Conservation (phyloP, 2,888 invertebrate genomes). For the Eupithecia inturbata region DNA sequence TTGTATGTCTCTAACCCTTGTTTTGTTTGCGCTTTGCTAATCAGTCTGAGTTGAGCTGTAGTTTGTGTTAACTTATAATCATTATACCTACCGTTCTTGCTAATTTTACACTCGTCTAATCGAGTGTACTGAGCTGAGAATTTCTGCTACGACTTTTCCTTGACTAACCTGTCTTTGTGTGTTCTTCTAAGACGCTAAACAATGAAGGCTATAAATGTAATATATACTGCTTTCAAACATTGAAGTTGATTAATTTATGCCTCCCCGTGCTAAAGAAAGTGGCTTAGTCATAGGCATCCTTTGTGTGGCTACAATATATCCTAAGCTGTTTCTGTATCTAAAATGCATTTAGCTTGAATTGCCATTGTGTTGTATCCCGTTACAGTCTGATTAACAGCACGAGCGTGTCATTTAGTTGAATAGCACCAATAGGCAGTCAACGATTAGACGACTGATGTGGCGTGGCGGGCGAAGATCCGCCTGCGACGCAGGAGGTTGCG, state of each 20-base stretch:
- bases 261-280: neutral
- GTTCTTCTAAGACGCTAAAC: neutral
- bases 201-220: neutral
- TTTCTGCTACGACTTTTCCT: neutral
- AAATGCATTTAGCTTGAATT: conserved; percentile 6
- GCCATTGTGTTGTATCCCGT: conserved; percentile 28
- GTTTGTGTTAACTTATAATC: conserved; percentile 8
- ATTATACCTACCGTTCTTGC: neutral
- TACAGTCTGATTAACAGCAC: conserved; percentile 37
- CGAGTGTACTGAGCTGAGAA: neutral
- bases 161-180: neutral
- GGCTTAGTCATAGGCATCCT: neutral
- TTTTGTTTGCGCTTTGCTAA: conserved; percentile 46
- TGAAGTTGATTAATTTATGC: neutral
- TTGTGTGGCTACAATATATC: neutral
- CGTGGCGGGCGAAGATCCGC: too few relatives aligned
- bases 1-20: conserved; percentile 44
- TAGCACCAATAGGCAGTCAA: conserved; percentile 20
- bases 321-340: conserved; percentile 13
- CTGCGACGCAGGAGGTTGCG: too few relatives aligned
- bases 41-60: conserved; percentile 15
- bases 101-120: neutral
- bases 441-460: too few relatives aligned
- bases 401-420: conserved; percentile 41
- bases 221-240: neutral